A percentile compares a stretch with the other conserved stretches of the same genome.
Conservation (phyloP, 1,140 invertebrate species). For the Anoplolepis gracilipes region DNA sequence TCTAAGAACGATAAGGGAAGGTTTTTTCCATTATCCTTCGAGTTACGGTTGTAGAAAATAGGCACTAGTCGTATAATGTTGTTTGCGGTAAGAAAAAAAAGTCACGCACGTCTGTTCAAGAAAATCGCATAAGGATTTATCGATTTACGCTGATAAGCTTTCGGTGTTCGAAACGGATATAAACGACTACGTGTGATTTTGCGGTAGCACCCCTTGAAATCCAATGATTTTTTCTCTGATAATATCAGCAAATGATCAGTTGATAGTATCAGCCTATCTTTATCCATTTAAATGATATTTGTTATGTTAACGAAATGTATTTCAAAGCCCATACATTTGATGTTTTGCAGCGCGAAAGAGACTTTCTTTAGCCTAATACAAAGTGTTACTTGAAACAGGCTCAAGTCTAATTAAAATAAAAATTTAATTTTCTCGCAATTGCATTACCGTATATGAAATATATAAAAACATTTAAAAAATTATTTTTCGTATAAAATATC, state of each 20-base stretch:
- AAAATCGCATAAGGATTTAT: conserved; percentile 36
- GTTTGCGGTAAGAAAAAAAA: conserved; percentile 35
- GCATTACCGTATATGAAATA: background rate
- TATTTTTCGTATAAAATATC: conserved; percentile 24
- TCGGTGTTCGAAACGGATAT: conserved; percentile 33
- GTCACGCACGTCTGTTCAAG: conserved; percentile 6
- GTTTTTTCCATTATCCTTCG: conserved; percentile 37
- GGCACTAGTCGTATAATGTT: conserved; percentile 57
- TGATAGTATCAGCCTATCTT: background rate
- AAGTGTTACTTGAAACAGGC: background rate
- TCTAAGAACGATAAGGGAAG: conserved; percentile 11
- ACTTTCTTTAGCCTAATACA: background rate
- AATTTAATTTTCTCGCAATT: background rate
- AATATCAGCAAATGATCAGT: background rate
- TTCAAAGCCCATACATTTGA: background rate
- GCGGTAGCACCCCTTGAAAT: conserved; percentile 3
- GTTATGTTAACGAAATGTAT: background rate
- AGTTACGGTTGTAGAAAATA: conserved; percentile 50
- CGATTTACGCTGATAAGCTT: conserved; percentile 30
- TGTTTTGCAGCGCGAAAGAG: background rate
- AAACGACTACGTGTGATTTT: conserved; percentile 38
- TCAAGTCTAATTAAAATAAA: background rate
- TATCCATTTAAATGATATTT: background rate
- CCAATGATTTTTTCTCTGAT: conserved; percentile 18
- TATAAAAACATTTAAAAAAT: background rate